These are phyloP conservation scores for Podarcis siculus DNA, from an alignment of 2,797 vertebrate genomes.

Conservation along the genomic window DNA sequence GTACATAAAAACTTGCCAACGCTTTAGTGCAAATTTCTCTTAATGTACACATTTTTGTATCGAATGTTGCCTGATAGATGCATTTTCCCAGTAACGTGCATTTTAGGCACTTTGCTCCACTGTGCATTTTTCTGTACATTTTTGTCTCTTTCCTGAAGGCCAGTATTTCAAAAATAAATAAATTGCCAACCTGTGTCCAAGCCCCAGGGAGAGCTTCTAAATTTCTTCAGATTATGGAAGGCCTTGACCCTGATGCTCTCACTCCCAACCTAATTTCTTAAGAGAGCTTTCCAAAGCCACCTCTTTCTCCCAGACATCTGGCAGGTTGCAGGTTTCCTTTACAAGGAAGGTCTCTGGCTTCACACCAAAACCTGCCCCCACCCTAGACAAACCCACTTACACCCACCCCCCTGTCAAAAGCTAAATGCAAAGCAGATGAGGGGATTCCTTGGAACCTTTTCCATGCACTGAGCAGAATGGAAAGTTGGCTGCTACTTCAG, in stretches of 20 bases:
- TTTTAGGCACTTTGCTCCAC: no score
- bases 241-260: background rate
- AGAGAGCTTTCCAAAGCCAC: background rate
- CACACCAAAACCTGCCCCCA: constrained; percentile 22
- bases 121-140: no score
- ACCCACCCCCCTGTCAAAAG: background rate
- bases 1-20: no score
- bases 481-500: background rate
- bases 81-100: no score
- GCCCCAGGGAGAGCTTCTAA: background rate
- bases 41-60: no score
- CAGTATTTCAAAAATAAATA: background rate
- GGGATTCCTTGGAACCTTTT: background rate
- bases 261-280: background rate
- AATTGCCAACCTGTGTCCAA: background rate
- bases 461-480: background rate
- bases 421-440: constrained; percentile 51
- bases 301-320: background rate
- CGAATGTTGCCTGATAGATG: no score
- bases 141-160: no score
- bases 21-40: no score
- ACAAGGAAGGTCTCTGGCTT: background rate
- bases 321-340: background rate
- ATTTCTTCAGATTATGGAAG: background rate
- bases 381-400: background rate